phyloP scores from a whole-genome alignment of 2,888 invertebrate genomes.

The Taphrorychus bicolor region DNA sequence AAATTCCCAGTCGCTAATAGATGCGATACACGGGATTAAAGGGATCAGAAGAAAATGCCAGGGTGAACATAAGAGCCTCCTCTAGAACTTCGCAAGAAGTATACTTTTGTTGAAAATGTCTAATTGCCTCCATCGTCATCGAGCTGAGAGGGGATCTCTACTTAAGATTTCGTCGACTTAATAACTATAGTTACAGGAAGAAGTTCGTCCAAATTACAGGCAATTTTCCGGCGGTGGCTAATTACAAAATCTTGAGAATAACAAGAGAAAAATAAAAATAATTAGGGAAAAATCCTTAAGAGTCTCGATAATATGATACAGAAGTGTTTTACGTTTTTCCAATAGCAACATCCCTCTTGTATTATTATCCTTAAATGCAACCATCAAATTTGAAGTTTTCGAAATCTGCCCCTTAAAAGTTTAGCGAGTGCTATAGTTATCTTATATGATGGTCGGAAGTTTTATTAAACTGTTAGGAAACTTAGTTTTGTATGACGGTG shows the following conservation, averaged over 20 bases:
- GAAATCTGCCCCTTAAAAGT: not conserved
- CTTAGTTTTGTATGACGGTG: not conserved
- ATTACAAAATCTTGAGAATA: slow-evolving; percentile 37
- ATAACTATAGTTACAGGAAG: slow-evolving; percentile 41
- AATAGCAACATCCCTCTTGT: not conserved
- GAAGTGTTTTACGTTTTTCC: not conserved
- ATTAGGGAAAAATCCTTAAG: slow-evolving; percentile 22
- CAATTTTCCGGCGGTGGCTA: slow-evolving; percentile 32
- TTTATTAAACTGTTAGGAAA: not conserved
- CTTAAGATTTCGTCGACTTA: slow-evolving; percentile 40
- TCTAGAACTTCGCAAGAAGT: slow-evolving; percentile 42
- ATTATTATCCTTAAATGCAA: not conserved
- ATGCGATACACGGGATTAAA: slow-evolving; percentile 50
- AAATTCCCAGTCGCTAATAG: slow-evolving; percentile 48
- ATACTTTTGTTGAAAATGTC: slow-evolving; percentile 47
- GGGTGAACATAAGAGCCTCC: slow-evolving; percentile 43
- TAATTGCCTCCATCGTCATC: slow-evolving; percentile 46
- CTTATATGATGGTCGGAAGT: not conserved
- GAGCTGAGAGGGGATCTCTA: slow-evolving; percentile 32
- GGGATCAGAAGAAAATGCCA: slow-evolving; percentile 47
- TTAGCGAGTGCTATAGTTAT: not conserved
- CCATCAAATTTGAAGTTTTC: not conserved
- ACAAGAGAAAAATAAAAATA: slow-evolving; percentile 35
- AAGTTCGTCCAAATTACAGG: slow-evolving; percentile 36
- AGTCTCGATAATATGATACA: not conserved